Percentiles rank a stretch among this genome's conserved stretches.
Evolutionary conservation across 2,888 invertebrate species (phyloP).

Genomic region (Agrotis segetum): DNA sequence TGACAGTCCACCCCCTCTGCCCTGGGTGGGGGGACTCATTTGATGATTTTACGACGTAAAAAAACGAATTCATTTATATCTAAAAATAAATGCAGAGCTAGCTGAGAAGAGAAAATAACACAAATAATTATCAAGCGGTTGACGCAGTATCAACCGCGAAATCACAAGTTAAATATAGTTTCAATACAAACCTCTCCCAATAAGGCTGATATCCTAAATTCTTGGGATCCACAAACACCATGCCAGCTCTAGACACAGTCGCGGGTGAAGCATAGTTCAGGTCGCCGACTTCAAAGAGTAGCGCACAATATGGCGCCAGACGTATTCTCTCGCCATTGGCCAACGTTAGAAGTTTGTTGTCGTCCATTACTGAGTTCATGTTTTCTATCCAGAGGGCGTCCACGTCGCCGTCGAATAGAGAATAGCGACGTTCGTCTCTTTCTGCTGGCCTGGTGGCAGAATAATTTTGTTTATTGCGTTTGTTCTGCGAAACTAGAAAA

Average conservation of each 20-base stretch:
- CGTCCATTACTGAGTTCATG: slow-evolving; percentile 99
- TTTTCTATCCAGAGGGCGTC: slow-evolving; percentile 99
- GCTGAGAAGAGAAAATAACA: too few species aligned
- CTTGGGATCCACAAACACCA: slow-evolving; percentile 98
- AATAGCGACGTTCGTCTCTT: slow-evolving; percentile 94
- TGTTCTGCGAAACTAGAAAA: too few species aligned
- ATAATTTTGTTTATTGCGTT: neutral
- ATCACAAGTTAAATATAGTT: too few species aligned
- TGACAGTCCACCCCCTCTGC: too few species aligned
- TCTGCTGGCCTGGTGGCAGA: slow-evolving; percentile 91
- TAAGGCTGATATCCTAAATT: slow-evolving; percentile 96
- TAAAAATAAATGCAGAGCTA: too few species aligned
- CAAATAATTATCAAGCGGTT: too few species aligned
- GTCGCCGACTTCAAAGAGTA: slow-evolving; percentile 97
- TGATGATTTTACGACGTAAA: too few species aligned
- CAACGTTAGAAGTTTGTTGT: slow-evolving; percentile 96
- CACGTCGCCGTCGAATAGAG: slow-evolving; percentile 98
- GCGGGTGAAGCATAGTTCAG: slow-evolving; percentile 97
- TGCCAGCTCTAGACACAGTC: slow-evolving; percentile 97
- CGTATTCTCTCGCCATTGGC: slow-evolving; percentile 97
- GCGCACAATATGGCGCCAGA: slow-evolving; percentile 94
- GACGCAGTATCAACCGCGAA: too few species aligned
- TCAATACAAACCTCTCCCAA: slow-evolving; percentile 92
- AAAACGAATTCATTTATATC: too few species aligned
- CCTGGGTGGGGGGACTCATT: too few species aligned